phyloP scores from a whole-genome alignment of 1,140 invertebrate genomes.

The Macrobrachium rosenbergii region DNA sequence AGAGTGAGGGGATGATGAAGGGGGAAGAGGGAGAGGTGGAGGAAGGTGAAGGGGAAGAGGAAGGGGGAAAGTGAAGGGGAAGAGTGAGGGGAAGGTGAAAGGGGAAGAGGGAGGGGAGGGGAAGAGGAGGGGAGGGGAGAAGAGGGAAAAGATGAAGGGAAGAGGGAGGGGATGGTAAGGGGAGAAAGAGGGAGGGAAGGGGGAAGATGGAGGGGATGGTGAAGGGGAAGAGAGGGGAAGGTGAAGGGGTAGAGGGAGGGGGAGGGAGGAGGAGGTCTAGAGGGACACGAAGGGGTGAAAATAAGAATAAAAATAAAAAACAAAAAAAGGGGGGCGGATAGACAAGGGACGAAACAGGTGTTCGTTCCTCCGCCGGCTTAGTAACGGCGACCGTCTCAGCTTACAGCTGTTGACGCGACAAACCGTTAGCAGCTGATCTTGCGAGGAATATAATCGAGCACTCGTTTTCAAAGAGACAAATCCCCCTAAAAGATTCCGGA shows the following conservation, averaged over 20 bases:
- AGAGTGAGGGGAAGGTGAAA: neutral
- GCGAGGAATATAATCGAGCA: too few species aligned
- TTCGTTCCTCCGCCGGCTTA: neutral
- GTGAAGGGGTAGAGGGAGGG: neutral
- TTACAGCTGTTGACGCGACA: conserved; percentile 1
- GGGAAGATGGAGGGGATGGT: neutral
- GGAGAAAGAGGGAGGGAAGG: neutral
- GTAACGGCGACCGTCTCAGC: neutral
- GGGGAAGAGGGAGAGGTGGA: neutral
- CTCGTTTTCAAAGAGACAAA: too few species aligned
- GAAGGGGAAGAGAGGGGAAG: neutral
- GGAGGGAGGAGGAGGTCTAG: neutral
- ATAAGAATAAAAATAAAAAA: neutral
- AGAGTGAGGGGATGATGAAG: neutral
- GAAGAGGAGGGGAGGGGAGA: neutral
- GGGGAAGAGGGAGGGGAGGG: neutral
- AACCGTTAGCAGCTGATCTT: too few species aligned
- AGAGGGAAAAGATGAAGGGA: neutral
- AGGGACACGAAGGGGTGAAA: neutral
- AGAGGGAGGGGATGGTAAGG: neutral
- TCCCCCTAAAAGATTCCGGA: too few species aligned
- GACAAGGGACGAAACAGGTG: neutral
- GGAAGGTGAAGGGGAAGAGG: neutral
- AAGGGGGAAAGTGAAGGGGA: neutral
- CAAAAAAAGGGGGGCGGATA: neutral